Conservation (phyloP, 2,797 vertebrate species). For the Peromyscus melanophrys region DNA sequence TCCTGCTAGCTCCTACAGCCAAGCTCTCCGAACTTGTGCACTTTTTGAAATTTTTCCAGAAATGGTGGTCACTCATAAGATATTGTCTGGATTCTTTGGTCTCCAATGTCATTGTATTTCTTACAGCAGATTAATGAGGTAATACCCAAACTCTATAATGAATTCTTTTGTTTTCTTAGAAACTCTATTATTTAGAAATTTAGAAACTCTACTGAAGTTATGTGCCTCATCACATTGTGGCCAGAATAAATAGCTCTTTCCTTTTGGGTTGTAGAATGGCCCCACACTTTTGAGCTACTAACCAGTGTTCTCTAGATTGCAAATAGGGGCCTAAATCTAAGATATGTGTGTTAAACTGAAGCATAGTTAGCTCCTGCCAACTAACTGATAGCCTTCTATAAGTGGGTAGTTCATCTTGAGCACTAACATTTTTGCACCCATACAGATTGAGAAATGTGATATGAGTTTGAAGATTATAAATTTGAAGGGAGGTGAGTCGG, state of each 20-base stretch:
- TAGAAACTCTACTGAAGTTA: background rate
- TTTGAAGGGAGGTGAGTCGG: background rate
- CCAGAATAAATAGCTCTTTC: background rate
- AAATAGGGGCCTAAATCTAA: background rate
- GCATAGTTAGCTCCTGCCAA: background rate
- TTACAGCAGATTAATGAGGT: background rate
- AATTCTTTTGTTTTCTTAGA: background rate
- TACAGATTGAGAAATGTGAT: background rate
- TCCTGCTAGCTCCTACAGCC: background rate
- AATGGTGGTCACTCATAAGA: background rate
- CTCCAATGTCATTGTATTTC: background rate
- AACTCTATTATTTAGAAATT: background rate
- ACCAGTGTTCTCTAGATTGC: background rate
- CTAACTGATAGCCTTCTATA: background rate
- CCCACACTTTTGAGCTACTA: background rate
- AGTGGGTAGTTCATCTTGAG: background rate
- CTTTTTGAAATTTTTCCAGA: background rate
- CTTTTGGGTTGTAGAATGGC: background rate
- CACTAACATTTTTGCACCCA: background rate
- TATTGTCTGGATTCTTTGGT: background rate
- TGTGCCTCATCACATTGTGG: background rate
- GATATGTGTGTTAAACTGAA: background rate
- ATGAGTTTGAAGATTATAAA: background rate
- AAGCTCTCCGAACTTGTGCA: background rate
- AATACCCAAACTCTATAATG: background rate